Evolutionary conservation across 2,113 vertebrate species (phyloP).

Genomic region (Myiopsitta monachus): DNA sequence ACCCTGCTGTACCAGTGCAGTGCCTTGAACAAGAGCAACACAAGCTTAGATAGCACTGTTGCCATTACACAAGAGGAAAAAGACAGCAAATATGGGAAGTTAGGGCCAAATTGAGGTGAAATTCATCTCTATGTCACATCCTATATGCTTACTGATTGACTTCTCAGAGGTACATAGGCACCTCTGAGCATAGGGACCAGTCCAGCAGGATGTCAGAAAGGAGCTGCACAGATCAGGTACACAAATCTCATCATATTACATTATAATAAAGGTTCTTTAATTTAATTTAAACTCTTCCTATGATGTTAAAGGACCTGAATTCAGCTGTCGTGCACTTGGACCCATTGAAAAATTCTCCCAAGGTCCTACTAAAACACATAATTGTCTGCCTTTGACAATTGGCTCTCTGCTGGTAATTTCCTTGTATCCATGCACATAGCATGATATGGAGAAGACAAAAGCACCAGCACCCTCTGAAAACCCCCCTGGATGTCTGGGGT

Average conservation of each 20-base stretch:
- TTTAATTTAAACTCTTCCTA: neutral
- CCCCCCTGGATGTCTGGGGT: neutral
- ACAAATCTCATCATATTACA: neutral
- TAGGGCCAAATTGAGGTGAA: neutral
- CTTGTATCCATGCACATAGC: neutral
- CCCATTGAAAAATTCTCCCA: neutral
- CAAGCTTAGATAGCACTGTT: neutral
- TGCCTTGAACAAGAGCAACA: rapidly evolving
- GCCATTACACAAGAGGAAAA: neutral
- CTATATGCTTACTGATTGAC: rapidly evolving
- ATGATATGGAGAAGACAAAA: neutral
- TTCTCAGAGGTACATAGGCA: neutral
- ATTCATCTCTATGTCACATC: neutral
- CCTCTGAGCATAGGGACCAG: neutral
- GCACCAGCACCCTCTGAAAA: neutral
- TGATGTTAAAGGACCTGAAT: neutral
- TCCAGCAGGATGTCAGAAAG: neutral
- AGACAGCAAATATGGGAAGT: neutral
- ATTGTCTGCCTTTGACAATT: neutral
- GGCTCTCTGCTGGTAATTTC: neutral
- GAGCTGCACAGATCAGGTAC: neutral
- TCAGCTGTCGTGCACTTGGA: neutral
- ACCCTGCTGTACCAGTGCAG: neutral
- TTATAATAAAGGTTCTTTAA: neutral
- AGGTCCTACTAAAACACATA: neutral